Evolutionary conservation across 2,888 invertebrate species (phyloP).

Genomic region (Caenorhabditis sp.): DNA sequence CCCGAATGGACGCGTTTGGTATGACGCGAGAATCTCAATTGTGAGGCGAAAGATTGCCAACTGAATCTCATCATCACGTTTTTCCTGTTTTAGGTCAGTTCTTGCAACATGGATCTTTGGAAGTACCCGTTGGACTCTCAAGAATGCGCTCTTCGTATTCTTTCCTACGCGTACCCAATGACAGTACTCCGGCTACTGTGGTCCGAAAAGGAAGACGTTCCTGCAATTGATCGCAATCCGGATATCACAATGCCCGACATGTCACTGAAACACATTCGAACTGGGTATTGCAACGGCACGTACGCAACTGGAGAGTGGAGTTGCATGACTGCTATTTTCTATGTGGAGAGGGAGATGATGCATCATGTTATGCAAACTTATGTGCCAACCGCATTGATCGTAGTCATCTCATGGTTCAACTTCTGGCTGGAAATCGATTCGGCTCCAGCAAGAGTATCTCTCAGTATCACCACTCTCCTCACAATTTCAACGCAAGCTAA

Average conservation of each 20-base stretch:
- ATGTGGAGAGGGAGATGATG: conserved; percentile 85
- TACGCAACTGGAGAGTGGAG: conserved; percentile 85
- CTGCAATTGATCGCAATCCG: conserved; percentile 79
- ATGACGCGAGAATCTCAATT: conserved; percentile 75
- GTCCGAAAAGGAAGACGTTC: conserved; percentile 72
- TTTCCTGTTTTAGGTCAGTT: conserved; percentile 65
- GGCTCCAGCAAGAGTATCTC: conserved; percentile 81
- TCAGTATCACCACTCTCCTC: conserved; percentile 82
- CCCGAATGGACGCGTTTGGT: conserved; percentile 81
- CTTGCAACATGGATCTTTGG: conserved; percentile 77
- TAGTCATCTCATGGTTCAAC: conserved; percentile 85
- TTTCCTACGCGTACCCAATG: conserved; percentile 83
- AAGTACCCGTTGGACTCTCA: conserved; percentile 84
- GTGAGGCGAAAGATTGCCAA: conserved; percentile 39
- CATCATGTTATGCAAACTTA: conserved; percentile 86
- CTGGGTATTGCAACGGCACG: conserved; percentile 81
- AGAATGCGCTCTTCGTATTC: conserved; percentile 85
- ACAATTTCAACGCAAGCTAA: conserved; percentile 80
- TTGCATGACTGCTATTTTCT: conserved; percentile 86
- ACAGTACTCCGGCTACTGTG: conserved; percentile 80
- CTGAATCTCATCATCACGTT: not conserved
- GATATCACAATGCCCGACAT: conserved; percentile 83
- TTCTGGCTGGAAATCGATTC: conserved; percentile 83
- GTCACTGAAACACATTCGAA: conserved; percentile 75
- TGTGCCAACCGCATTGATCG: conserved; percentile 86